Evolutionary conservation across 2,888 invertebrate species (phyloP).

Genomic region (Trichopoda pennipes): DNA sequence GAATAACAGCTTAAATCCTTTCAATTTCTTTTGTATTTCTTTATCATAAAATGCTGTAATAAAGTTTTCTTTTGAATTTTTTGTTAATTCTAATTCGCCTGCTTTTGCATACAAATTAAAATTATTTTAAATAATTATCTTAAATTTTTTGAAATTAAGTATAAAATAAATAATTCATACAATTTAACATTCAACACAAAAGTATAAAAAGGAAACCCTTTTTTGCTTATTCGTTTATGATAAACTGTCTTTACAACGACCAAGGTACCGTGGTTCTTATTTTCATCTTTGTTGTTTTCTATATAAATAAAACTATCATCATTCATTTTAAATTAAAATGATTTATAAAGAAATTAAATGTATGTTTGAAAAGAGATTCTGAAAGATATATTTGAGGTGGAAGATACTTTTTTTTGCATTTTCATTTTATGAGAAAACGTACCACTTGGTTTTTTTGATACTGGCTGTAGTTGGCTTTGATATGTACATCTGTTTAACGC

Average conservation of each 20-base stretch:
- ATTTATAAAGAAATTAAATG: slow-evolving; percentile 61
- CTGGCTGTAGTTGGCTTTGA: no score
- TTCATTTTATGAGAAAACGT: background rate
- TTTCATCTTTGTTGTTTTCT: slow-evolving; percentile 8
- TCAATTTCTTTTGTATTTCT: background rate
- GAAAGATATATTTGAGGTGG: background rate
- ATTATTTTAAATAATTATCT: slow-evolving; percentile 49
- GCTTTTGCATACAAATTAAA: slow-evolving; percentile 49
- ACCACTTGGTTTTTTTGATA: no score
- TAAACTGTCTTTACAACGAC: slow-evolving; percentile 13
- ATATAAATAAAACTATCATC: slow-evolving; percentile 56
- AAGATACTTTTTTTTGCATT: background rate
- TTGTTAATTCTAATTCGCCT: background rate
- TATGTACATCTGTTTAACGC: no score
- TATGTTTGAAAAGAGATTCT: background rate
- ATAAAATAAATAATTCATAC: slow-evolving; percentile 50
- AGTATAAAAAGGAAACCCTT: background rate
- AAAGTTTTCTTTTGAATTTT: no score
- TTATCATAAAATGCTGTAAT: background rate
- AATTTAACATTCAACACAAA: slow-evolving; percentile 40
- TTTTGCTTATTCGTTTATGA: slow-evolving; percentile 45
- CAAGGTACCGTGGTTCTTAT: background rate
- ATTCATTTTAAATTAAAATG: slow-evolving; percentile 66
- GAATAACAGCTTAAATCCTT: no score
- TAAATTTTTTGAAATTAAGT: slow-evolving; percentile 53